These are phyloP conservation scores for Falcunculus frontatus DNA, from an alignment of 2,113 vertebrate species.

Conservation along the genomic window DNA sequence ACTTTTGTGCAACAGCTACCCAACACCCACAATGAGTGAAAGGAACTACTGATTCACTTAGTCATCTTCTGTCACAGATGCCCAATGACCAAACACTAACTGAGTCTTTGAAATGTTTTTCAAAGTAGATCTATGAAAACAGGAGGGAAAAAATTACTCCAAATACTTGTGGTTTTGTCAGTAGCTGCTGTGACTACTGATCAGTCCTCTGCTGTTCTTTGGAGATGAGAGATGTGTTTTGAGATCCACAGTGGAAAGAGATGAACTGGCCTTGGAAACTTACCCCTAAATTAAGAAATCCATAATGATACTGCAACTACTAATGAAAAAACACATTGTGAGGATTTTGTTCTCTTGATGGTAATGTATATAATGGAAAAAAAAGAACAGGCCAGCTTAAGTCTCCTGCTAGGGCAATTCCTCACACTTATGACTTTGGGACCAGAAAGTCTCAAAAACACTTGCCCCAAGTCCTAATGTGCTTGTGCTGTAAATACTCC, in stretches of 20 bases:
- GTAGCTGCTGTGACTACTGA: conserved; percentile 55
- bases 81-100: conserved; percentile 32
- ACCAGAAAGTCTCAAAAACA: background rate
- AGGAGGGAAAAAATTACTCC: background rate
- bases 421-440: background rate
- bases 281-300: background rate
- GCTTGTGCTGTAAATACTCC: background rate
- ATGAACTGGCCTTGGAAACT: background rate
- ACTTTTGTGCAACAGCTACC: conserved; percentile 46
- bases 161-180: background rate
- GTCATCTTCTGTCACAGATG: conserved; percentile 56
- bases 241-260: background rate
- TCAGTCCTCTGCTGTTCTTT: conserved; percentile 15
- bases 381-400: background rate
- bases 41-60: conserved; percentile 53
- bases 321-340: background rate
- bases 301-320: background rate
- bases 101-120: conserved; percentile 23
- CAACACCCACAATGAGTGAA: conserved; percentile 27
- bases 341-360: background rate
- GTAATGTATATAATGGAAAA: background rate
- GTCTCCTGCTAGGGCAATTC: background rate
- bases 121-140: background rate
- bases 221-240: background rate
- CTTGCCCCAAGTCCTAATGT: background rate